A percentile compares a stretch with the other conserved stretches of the same genome.
Evolutionary conservation across 2,797 vertebrate genomes (phyloP).

Genomic region (Oreonectes daqikongensis): DNA sequence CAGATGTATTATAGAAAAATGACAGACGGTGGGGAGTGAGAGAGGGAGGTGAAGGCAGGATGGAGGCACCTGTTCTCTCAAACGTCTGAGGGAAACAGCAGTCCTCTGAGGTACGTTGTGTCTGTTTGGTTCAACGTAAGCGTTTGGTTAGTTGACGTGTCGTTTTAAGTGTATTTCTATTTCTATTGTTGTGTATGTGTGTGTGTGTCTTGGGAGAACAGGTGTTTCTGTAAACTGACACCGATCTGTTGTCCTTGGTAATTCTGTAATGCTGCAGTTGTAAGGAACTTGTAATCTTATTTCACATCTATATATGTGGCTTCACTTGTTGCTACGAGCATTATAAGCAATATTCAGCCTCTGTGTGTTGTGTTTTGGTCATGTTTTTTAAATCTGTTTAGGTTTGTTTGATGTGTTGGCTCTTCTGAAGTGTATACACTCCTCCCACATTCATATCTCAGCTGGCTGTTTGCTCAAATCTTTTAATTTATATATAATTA

Average conservation of each 20-base stretch:
- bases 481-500: conserved; percentile 40
- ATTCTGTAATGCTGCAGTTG: conserved; percentile 1
- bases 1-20: conserved; percentile 72
- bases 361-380: neutral
- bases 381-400: conserved; percentile 33
- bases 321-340: neutral
- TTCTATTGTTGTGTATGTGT: conserved; percentile 26
- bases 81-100: conserved; percentile 7
- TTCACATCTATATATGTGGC: neutral
- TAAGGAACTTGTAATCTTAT: conserved; percentile 11
- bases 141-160: neutral
- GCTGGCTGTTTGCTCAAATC: conserved; percentile 5
- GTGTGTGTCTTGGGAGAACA: conserved; percentile 58
- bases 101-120: conserved; percentile 39
- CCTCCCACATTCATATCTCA: conserved; percentile 27
- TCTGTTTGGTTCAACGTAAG: conserved; percentile 6
- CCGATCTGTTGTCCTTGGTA: conserved; percentile 50
- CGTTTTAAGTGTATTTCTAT: neutral
- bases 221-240: conserved; percentile 78
- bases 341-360: neutral
- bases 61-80: conserved; percentile 29
- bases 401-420: conserved; percentile 40
- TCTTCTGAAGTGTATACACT: conserved; percentile 19
- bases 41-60: conserved; percentile 16
- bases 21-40: conserved; percentile 60